A percentile compares a stretch with the other conserved stretches of the same genome.
Evolutionary conservation across 2,797 vertebrate species (phyloP).

Genomic region (Tamandua tetradactyla): DNA sequence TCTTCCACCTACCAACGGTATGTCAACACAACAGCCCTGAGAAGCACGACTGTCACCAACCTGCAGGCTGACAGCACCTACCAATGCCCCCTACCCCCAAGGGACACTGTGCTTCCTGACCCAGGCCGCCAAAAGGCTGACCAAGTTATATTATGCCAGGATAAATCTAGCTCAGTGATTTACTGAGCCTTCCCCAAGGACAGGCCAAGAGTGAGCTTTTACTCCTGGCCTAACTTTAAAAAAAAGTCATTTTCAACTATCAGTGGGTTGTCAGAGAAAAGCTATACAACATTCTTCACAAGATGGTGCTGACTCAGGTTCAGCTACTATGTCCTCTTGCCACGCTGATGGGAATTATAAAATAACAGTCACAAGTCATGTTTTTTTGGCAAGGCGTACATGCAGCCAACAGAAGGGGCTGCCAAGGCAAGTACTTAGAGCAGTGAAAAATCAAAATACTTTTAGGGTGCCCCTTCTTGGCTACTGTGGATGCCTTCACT

Average conservation of each 20-base stretch:
- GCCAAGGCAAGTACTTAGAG: fast-evolving
- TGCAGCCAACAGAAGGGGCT: background rate
- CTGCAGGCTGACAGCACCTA: too few species aligned
- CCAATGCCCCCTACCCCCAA: background rate
- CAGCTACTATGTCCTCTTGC: background rate
- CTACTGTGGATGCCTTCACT: background rate
- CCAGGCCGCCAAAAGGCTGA: background rate
- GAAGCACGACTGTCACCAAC: background rate
- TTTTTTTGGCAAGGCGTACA: background rate
- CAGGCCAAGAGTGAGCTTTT: background rate
- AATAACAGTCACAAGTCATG: fast-evolving
- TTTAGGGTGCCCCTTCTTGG: background rate
- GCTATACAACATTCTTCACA: background rate
- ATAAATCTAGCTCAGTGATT: too few species aligned
- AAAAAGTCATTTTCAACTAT: background rate
- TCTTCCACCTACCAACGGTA: background rate
- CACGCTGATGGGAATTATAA: background rate
- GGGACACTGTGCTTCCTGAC: background rate
- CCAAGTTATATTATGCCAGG: background rate
- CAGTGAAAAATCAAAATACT: background rate
- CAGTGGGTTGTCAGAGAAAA: background rate
- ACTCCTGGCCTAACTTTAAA: background rate
- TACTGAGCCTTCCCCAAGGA: background rate
- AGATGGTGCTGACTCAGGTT: background rate
- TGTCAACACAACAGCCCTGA: background rate